Evolutionary conservation across 2,888 invertebrate genomes (phyloP), one percentile per base, ranked within the genome.

Genomic region (Quadroppia sp.): DNA sequence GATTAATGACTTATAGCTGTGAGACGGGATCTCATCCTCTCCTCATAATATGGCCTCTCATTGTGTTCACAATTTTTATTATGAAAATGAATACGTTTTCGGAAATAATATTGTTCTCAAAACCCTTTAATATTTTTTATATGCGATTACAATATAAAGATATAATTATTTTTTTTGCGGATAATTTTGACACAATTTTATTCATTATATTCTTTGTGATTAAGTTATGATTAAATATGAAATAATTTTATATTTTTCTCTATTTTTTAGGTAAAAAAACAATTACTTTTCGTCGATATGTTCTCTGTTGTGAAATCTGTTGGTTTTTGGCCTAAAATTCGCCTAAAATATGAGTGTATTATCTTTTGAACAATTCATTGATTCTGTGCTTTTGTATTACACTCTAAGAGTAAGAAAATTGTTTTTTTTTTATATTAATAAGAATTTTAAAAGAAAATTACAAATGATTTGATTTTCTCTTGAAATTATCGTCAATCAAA

Each of bases 61-160:
- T 56, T 56, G 56, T 61, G 32, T 64, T 64, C 36, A 64, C 20
- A 40, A 64, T 64, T 61, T 64, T 56, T 53, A 17, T 64, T 64
- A 64, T 64, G n/a, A 64, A n/a, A 64, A 64, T 64, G 64, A 64
- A 64, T 64, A 64, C 64, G 64, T 64, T 40, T 64, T 64, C 64
- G 20, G 30, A 53, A 36, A 64, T 64, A 64, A 36, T 64, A 64
- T 64, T 64, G 36, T 64, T 64, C 36, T 30, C 17, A 3, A 40
- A 30, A 25, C n/a, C 17, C 30, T 64, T 40, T 64, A n/a, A 20
- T 20, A 15, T 23, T 40, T 56, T 17, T 13, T 56, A 6, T 56
- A 11, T 45, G 45, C 15, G 15, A 15, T 11, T 45, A 15, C 6
- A 13, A 64, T 64, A 64, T 64, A 40, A 32, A 64, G 64, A 64